These are phyloP conservation scores for Eumerus sabulonum DNA, from an alignment of 2,888 invertebrate genomes.

Conservation along the genomic window DNA sequence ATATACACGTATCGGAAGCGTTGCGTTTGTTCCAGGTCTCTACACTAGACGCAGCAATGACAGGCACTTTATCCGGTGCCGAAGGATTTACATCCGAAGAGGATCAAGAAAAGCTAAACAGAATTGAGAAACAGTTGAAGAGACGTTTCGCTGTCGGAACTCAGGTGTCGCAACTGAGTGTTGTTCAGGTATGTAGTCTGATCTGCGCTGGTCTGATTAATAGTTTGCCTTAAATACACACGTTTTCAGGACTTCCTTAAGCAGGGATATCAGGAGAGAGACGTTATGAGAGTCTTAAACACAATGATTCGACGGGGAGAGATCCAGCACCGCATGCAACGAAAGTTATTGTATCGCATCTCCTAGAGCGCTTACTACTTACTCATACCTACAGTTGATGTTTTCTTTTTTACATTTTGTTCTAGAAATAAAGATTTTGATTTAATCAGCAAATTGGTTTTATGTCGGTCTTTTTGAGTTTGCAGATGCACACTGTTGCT, in stretches of 20 bases:
- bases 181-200: constrained; percentile 83
- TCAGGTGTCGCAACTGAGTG: constrained; percentile 96
- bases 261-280: constrained; percentile 92
- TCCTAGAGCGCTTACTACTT: constrained; percentile 81
- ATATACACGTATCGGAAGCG: constrained; percentile 96
- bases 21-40: constrained; percentile 97
- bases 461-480: no score
- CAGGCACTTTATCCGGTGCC: constrained; percentile 93
- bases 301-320: constrained; percentile 97
- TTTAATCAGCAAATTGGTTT: constrained; percentile 5
- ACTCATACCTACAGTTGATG: neutral
- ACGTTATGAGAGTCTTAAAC: constrained; percentile 93
- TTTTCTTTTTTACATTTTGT: constrained; percentile 22
- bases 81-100: constrained; percentile 98
- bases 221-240: neutral
- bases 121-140: constrained; percentile 97
- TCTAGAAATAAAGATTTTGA: constrained; percentile 46
- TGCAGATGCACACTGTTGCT: no score
- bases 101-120: constrained; percentile 92
- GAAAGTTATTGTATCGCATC: constrained; percentile 97
- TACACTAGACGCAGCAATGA: constrained; percentile 96
- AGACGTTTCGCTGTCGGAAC: constrained; percentile 96
- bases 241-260: constrained; percentile 83
- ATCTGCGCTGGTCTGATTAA: rapidly evolving
- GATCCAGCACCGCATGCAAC: constrained; percentile 96